Percentiles rank a stretch among this genome's conserved stretches.
phyloP scores from a whole-genome alignment of 2,888 invertebrate genomes.

The Tuberolachnus salignus region DNA sequence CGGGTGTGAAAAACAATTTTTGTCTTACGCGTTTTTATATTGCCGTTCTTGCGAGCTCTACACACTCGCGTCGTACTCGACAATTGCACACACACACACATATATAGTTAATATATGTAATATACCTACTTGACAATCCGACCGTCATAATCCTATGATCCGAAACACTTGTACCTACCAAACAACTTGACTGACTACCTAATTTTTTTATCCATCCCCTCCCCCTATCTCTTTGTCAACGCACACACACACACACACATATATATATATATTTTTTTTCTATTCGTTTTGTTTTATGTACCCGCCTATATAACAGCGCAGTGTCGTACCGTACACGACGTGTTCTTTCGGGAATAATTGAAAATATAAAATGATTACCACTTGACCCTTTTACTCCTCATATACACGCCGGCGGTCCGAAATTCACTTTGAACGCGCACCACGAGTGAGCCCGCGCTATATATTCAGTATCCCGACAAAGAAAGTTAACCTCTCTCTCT shows the following conservation, averaged over 20 bases:
- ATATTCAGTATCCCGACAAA: constrained; percentile 6
- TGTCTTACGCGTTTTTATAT: constrained; percentile 12
- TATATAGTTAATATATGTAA: neutral
- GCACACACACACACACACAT: no score
- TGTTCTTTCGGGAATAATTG: constrained; percentile 20
- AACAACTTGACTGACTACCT: no score
- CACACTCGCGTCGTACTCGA: constrained; percentile 5
- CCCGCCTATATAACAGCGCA: no score
- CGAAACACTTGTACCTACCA: constrained; percentile 20
- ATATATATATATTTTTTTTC: constrained; percentile 21
- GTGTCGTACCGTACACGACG: neutral
- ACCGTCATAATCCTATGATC: constrained; percentile 5
- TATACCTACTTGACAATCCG: constrained; percentile 26
- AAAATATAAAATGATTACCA: constrained; percentile 41
- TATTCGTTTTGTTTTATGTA: neutral
- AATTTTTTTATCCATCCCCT: constrained; percentile 10
- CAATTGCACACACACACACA: neutral
- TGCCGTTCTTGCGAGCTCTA: constrained; percentile 10
- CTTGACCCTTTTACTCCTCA: constrained; percentile 8
- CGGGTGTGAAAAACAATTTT: constrained; percentile 17
- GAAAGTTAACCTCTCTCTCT: neutral
- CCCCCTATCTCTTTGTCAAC: constrained; percentile 36
- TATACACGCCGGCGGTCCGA: neutral
- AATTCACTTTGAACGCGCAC: constrained; percentile 10
- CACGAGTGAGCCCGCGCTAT: neutral